Base-by-base conservation (phyloP, 2,888 invertebrate genomes). In the Andrena praecox region DNA sequence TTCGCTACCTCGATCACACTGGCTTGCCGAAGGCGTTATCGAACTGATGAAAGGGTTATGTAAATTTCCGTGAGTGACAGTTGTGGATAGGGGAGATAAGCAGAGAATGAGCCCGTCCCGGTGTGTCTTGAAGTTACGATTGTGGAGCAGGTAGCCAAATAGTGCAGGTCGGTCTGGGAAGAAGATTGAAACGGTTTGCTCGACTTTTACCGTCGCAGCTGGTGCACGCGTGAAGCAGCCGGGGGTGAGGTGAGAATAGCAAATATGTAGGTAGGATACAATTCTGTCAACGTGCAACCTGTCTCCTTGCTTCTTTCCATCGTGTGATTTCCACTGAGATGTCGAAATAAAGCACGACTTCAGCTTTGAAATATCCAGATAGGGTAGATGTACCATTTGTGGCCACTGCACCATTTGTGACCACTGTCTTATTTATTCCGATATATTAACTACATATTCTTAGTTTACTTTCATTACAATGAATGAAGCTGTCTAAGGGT, bases 41-140 rank as follows among this genome's bases (percentile, higher is more conserved):
- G n/a, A 66, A n/a, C n/a, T 54, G 62, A 68, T 12, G 52, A 73
- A 54, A 54, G 24, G 63, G n/a, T 76, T 69, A 63, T 35, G 54
- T 69, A 63, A 69, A 69, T 62, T 63, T 20, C 10, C 62, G 27
- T 42, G 24, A 27, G 20, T 7, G 12, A 24, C 33, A 12, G 4
- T 20, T 20, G 10, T 48, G 24, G 54, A 20, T 33, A 31, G 56
- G 52, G 48, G 24, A 64, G 70, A 70, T 76, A 70, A 76, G 56
- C 48, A 48, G 1, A 8, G 24, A 54, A 56, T 1, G 7, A 42
- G 52, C 33, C 24, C 16, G 12, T 24, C 7, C 2, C 24, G 7
- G 3, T 27, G 24, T n/a, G 33, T 12, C 10, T 42, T 16, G 24
- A 63, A 16, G 54, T 56, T 20, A 62, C 29, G 42, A 35, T 69